phyloP scores from a whole-genome alignment of 1,140 invertebrate genomes.

The Drosophila burlai region DNA sequence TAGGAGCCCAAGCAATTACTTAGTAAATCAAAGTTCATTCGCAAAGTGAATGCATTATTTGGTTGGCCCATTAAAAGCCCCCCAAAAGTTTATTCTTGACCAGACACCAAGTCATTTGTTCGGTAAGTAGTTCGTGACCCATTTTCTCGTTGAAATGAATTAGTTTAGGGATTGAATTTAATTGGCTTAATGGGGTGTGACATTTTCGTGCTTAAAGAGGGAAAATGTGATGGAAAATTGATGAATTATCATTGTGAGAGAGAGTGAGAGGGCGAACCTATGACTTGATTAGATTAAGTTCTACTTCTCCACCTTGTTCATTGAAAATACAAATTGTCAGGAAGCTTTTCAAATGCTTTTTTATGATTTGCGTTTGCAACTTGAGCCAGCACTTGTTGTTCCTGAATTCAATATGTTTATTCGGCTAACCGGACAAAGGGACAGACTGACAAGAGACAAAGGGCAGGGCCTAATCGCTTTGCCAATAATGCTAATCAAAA shows the following conservation, averaged over 20 bases:
- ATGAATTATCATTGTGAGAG: constrained; percentile 4
- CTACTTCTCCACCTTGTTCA: not conserved
- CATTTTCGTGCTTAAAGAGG: not conserved
- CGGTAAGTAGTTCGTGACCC: constrained; percentile 9
- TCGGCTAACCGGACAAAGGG: too few species aligned
- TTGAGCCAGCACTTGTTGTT: too few species aligned
- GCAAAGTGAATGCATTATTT: constrained; percentile 7
- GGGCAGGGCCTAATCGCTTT: not conserved
- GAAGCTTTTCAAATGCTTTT: too few species aligned
- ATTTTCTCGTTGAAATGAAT: constrained; percentile 25
- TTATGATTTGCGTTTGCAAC: too few species aligned
- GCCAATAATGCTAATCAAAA: not conserved
- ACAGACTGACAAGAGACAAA: not conserved
- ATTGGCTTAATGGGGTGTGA: constrained; percentile 20
- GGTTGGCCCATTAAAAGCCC: not conserved
- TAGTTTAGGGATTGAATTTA: constrained; percentile 27
- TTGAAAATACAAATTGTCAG: not conserved
- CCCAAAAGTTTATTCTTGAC: constrained; percentile 8
- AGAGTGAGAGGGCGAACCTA: not conserved
- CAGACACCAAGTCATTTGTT: not conserved
- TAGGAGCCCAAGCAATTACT: not conserved
- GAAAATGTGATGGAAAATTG: constrained; percentile 4
- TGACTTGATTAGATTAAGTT: constrained; percentile 6
- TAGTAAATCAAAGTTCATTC: constrained; percentile 5
- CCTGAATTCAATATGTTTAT: too few species aligned